These are phyloP conservation scores for Trachemys scripta DNA, from an alignment of 2,113 vertebrate genomes.

Conservation along the genomic window DNA sequence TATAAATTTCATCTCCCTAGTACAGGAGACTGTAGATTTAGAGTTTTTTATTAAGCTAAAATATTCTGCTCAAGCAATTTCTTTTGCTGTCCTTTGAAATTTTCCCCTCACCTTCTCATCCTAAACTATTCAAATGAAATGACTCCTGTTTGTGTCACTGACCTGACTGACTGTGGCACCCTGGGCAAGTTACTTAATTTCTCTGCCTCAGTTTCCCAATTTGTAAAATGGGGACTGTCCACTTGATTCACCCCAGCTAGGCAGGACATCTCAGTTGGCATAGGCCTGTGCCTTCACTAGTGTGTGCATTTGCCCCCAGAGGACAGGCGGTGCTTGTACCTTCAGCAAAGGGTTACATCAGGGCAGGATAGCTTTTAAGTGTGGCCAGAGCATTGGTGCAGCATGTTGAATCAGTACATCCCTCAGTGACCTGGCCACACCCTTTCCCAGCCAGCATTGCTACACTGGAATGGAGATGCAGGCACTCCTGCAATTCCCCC, in stretches of 20 bases:
- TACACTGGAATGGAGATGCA: background rate
- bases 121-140: background rate
- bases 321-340: background rate
- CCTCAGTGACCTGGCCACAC: accelerated
- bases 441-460: accelerated
- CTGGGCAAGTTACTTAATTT: background rate
- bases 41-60: slow-evolving; percentile 26
- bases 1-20: slow-evolving; percentile 79
- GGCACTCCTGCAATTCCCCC: background rate
- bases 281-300: background rate
- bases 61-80: slow-evolving; percentile 52
- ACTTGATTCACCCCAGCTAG: background rate
- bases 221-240: background rate
- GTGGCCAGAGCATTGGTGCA: background rate
- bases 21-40: slow-evolving; percentile 38
- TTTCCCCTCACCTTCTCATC: background rate
- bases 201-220: background rate
- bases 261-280: background rate
- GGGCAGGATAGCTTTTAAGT: background rate
- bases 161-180: accelerated
- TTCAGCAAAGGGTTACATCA: background rate
- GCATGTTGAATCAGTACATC: background rate
- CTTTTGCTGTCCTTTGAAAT: background rate
- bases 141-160: background rate
- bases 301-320: background rate